These are phyloP conservation scores for Siphamia tubifer DNA, from an alignment of 2,113 vertebrate genomes.

Conservation along the genomic window DNA sequence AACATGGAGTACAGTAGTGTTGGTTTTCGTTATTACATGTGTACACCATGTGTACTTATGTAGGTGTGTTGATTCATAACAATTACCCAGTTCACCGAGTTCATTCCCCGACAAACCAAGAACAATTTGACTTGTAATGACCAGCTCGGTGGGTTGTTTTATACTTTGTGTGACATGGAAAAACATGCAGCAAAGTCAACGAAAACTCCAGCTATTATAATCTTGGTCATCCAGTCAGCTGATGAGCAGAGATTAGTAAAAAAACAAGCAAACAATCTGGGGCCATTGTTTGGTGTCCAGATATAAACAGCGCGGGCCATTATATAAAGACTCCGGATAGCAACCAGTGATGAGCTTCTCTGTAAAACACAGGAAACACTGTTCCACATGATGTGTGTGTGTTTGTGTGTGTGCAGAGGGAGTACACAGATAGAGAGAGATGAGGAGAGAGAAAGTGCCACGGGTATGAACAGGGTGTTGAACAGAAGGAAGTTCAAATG, in stretches of 20 bases:
- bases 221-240: conserved; percentile 67
- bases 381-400: conserved; percentile 65
- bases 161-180: conserved; percentile 8
- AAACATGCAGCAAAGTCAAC: conserved; percentile 29
- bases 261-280: conserved; percentile 61
- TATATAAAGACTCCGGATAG: conserved; percentile 64
- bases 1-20: background rate
- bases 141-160: background rate
- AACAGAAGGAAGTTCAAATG: conserved; percentile 31
- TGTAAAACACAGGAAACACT: conserved; percentile 73
- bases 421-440: conserved; percentile 1
- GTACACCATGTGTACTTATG: background rate
- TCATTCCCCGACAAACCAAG: conserved; percentile 1
- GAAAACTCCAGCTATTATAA: conserved; percentile 60
- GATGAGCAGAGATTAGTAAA: conserved; percentile 59
- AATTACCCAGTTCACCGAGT: conserved; percentile 18
- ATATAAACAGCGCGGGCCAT: conserved; percentile 64
- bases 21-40: background rate
- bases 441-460: conserved; percentile 6
- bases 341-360: conserved; percentile 62
- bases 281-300: conserved; percentile 59
- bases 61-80: background rate
- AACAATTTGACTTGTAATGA: background rate
- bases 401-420: background rate
- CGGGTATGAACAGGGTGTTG: background rate